phyloP scores from a whole-genome alignment of 2,888 invertebrate genomes.

The Sialis fuliginosa region DNA sequence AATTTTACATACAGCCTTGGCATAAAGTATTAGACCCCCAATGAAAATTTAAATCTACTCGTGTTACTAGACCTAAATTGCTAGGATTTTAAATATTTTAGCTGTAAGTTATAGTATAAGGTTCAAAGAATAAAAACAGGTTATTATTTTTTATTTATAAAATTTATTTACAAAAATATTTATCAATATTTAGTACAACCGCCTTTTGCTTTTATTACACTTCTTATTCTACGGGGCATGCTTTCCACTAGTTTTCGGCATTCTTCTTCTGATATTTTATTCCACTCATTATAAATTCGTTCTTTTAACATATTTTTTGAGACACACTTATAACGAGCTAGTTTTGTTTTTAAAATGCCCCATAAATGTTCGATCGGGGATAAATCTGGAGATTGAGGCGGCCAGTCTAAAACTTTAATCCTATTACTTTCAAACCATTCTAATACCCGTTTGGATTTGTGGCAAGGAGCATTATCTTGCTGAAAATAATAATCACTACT shows the following conservation, averaged over 20 bases:
- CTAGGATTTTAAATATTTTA: too few species aligned
- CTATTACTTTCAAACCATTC: not conserved
- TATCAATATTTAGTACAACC: too few species aligned
- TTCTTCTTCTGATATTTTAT: not conserved
- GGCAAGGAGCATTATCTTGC: not conserved
- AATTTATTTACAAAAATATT: too few species aligned
- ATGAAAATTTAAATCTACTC: too few species aligned
- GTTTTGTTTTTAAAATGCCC: not conserved
- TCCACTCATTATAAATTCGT: not conserved
- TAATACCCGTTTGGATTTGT: not conserved
- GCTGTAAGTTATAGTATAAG: too few species aligned
- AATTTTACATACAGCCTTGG: conserved; percentile 10
- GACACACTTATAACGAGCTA: not conserved
- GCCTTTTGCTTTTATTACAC: too few species aligned
- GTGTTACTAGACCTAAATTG: too few species aligned
- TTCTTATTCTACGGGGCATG: too few species aligned
- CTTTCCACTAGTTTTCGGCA: not conserved
- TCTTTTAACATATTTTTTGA: not conserved
- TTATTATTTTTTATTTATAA: too few species aligned
- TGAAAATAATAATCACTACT: not conserved
- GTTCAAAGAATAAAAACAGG: too few species aligned
- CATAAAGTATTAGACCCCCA: too few species aligned
- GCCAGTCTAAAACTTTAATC: not conserved
- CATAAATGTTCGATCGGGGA: not conserved
- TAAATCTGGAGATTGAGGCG: not conserved